Percentiles rank a stretch among this genome's conserved stretches.
Evolutionary conservation across 2,797 vertebrate genomes (phyloP).

Genomic region (Synaphobranchus kaupii): DNA sequence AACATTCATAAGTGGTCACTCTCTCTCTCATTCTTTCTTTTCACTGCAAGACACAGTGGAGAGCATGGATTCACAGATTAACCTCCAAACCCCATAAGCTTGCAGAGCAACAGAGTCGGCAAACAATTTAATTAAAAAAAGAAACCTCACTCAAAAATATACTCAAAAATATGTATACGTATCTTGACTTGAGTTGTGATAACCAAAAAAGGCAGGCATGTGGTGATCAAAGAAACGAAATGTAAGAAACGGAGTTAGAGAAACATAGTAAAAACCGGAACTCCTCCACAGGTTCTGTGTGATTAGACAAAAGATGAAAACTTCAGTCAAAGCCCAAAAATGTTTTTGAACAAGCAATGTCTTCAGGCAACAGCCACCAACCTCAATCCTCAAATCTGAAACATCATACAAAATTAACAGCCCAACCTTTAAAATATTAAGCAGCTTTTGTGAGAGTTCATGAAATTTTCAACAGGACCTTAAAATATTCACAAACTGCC

Average conservation of each 20-base stretch:
- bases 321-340: constrained; percentile 36
- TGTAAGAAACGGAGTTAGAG: constrained; percentile 35
- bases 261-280: constrained; percentile 25
- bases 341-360: constrained; percentile 20
- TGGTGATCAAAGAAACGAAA: constrained; percentile 14
- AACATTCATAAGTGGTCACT: background rate
- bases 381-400: constrained; percentile 44
- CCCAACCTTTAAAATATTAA: constrained; percentile 81
- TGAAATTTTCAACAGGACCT: constrained; percentile 78
- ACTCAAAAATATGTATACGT: constrained; percentile 24
- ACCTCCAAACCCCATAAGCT: background rate
- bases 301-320: constrained; percentile 41
- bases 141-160: constrained; percentile 49
- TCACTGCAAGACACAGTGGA: constrained; percentile 5
- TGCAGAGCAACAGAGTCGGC: background rate
- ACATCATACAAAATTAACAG: constrained; percentile 68
- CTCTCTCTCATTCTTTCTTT: background rate
- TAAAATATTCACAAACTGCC: constrained; percentile 74
- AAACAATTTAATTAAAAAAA: background rate
- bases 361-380: constrained; percentile 28
- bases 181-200: constrained; percentile 41
- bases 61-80: background rate
- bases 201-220: constrained; percentile 31
- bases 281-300: constrained; percentile 21
- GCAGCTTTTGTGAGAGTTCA: constrained; percentile 78